Evolutionary conservation across 2,797 vertebrate genomes (phyloP).

Genomic region (Acanthurus tractus): DNA sequence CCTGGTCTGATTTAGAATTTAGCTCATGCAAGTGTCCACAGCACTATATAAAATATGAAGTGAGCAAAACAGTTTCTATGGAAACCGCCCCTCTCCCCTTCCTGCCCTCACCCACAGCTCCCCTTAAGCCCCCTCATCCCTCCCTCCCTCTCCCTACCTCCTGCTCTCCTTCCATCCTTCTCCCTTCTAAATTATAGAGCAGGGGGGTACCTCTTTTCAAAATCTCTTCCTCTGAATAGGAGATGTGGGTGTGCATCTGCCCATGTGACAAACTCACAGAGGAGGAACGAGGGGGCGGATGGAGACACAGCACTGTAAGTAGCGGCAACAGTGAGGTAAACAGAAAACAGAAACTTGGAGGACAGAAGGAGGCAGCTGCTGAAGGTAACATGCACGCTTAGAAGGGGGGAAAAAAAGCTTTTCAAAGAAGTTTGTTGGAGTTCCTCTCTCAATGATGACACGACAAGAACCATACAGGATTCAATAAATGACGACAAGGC

Average conservation of each 20-base stretch:
- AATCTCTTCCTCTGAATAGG: conserved; percentile 78
- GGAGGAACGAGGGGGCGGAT: conserved; percentile 67
- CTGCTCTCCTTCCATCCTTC: conserved; percentile 12
- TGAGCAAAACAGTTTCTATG: conserved; percentile 56
- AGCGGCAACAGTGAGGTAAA: conserved; percentile 27
- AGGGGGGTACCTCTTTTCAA: conserved; percentile 51
- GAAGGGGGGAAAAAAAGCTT: not conserved
- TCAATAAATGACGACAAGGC: not conserved
- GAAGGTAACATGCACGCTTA: not conserved
- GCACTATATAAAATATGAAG: conserved; percentile 22
- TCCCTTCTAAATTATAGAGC: conserved; percentile 57
- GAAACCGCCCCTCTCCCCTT: conserved; percentile 37
- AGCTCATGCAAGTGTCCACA: conserved; percentile 20
- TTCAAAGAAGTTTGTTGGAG: not conserved
- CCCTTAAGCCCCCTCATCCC: conserved; percentile 20
- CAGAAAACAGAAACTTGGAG: conserved; percentile 13
- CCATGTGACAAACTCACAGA: conserved; percentile 70
- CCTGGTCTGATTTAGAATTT: conserved; percentile 26
- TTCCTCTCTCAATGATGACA: not conserved
- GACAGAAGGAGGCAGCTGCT: not conserved
- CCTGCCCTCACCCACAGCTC: conserved; percentile 23
- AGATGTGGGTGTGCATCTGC: conserved; percentile 69
- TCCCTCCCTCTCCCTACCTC: conserved; percentile 20
- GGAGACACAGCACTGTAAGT: conserved; percentile 31
- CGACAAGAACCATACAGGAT: not conserved